Conservation (phyloP, 2,888 invertebrate genomes). For the Lacanobia oleracea region DNA sequence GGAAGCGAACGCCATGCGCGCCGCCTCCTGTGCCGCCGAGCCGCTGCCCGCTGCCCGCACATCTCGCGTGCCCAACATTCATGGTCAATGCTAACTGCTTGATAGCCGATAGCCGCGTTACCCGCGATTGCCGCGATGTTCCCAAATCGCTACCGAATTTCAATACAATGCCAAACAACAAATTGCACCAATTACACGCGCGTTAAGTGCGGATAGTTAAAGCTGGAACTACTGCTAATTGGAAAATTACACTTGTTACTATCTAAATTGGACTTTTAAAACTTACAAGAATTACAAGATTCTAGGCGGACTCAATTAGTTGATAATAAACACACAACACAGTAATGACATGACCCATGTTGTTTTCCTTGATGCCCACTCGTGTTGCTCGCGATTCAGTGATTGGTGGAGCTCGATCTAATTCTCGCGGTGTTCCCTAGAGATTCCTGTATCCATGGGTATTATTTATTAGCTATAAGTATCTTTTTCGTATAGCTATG, state of each 20-base stretch:
- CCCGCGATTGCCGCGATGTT: slow-evolving; percentile 63
- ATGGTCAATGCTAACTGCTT: slow-evolving; percentile 83
- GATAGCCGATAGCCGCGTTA: slow-evolving; percentile 60
- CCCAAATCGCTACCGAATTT: slow-evolving; percentile 65
- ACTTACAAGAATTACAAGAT: slow-evolving; percentile 55
- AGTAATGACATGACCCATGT: slow-evolving; percentile 26
- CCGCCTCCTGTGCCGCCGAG: slow-evolving; percentile 45
- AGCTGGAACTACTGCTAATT: slow-evolving; percentile 55
- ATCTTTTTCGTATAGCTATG: no score
- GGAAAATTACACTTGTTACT: slow-evolving; percentile 62
- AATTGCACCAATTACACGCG: slow-evolving; percentile 64
- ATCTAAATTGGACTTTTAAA: slow-evolving; percentile 59
- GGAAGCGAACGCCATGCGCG: slow-evolving; percentile 73
- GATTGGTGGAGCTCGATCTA: slow-evolving; percentile 43
- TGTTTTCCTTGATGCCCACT: slow-evolving; percentile 46
- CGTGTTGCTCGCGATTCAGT: slow-evolving; percentile 27
- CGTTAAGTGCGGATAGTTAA: slow-evolving; percentile 55
- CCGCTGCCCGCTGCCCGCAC: slow-evolving; percentile 41
- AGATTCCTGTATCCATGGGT: slow-evolving; percentile 18
- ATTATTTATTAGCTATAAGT: slow-evolving; percentile 39
- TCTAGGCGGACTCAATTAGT: slow-evolving; percentile 55
- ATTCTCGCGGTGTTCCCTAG: slow-evolving; percentile 28
- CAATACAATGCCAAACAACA: slow-evolving; percentile 55
- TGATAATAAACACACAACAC: slow-evolving; percentile 50
- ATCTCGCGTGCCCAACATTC: slow-evolving; percentile 71